phyloP scores from a whole-genome alignment of 2,113 vertebrate genomes.

The Corydoras sp. region DNA sequence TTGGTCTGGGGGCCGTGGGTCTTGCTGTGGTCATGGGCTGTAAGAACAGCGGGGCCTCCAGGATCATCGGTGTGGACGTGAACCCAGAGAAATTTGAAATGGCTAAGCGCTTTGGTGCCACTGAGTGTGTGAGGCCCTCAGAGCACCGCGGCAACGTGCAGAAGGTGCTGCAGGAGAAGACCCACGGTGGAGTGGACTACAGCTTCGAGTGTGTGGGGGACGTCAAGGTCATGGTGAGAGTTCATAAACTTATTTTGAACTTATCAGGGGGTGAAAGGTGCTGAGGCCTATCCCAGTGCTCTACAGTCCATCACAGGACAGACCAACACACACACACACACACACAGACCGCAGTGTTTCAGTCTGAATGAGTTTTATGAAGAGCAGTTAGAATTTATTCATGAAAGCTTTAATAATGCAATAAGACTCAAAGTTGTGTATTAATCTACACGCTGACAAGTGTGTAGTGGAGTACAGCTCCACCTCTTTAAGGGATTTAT shows the following conservation, averaged over 20 bases:
- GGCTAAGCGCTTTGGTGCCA: constrained; percentile 72
- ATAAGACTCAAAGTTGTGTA: too few species aligned
- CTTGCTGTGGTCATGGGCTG: constrained; percentile 75
- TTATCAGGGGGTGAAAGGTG: background rate
- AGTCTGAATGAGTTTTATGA: too few species aligned
- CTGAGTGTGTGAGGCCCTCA: constrained; percentile 73
- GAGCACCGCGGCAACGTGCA: constrained; percentile 66
- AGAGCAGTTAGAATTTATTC: too few species aligned
- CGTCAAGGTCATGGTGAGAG: constrained; percentile 68
- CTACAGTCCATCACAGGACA: too few species aligned
- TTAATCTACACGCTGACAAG: too few species aligned
- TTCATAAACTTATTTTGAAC: background rate
- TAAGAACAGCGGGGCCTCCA: constrained; percentile 65
- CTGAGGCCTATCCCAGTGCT: background rate
- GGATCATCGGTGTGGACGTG: constrained; percentile 75
- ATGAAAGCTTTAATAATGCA: too few species aligned
- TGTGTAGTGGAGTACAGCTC: too few species aligned
- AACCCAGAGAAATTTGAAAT: constrained; percentile 70
- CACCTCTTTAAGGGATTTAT: too few species aligned
- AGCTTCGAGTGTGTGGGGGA: constrained; percentile 76
- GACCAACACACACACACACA: too few species aligned
- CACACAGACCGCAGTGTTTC: too few species aligned
- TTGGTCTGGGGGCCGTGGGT: constrained; percentile 77
- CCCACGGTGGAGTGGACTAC: constrained; percentile 72
- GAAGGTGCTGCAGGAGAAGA: constrained; percentile 71